phyloP scores from a whole-genome alignment of 92 coral and sea anemone species.

The Porites divaricata region DNA sequence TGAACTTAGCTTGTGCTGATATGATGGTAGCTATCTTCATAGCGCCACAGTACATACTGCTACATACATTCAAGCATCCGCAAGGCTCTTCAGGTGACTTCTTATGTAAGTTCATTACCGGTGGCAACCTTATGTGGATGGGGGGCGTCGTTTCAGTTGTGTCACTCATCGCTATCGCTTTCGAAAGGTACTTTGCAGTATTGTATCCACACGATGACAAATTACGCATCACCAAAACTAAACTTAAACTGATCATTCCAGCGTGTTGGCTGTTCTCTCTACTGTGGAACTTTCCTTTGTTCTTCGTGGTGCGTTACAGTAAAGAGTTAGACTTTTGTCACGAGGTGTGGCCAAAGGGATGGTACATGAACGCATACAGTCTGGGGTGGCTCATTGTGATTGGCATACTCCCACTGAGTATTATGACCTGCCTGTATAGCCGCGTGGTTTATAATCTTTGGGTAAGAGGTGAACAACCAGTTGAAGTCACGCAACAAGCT shows the following conservation, averaged over 20 bases:
- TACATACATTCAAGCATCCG: constrained; percentile 36
- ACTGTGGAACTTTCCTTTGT: constrained; percentile 37
- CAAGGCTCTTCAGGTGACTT: constrained; percentile 31
- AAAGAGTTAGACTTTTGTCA: constrained; percentile 20
- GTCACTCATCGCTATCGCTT: constrained; percentile 36
- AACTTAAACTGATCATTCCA: constrained; percentile 41
- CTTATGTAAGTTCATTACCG: constrained; percentile 45
- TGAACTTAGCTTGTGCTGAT: constrained; percentile 40
- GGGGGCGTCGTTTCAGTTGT: constrained; percentile 47
- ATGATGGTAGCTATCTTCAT: constrained; percentile 44
- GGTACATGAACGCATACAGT: constrained; percentile 46
- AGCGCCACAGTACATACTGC: constrained; percentile 35
- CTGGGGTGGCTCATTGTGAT: constrained; percentile 39
- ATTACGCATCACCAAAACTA: constrained; percentile 30
- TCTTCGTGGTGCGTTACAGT: constrained; percentile 5
- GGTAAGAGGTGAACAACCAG: constrained; percentile 12
- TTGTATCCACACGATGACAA: constrained; percentile 34
- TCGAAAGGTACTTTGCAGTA: constrained; percentile 43
- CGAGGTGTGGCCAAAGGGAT: constrained; percentile 23
- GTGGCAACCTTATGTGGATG: constrained; percentile 38
- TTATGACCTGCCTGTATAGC: constrained; percentile 26
- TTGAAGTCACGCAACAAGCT: constrained; percentile 12
- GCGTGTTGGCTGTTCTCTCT: constrained; percentile 36
- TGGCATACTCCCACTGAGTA: constrained; percentile 17
- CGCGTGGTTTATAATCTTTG: constrained; percentile 42